Base-by-base conservation (phyloP, 2,888 invertebrate genomes). In the Lagria hirta region DNA sequence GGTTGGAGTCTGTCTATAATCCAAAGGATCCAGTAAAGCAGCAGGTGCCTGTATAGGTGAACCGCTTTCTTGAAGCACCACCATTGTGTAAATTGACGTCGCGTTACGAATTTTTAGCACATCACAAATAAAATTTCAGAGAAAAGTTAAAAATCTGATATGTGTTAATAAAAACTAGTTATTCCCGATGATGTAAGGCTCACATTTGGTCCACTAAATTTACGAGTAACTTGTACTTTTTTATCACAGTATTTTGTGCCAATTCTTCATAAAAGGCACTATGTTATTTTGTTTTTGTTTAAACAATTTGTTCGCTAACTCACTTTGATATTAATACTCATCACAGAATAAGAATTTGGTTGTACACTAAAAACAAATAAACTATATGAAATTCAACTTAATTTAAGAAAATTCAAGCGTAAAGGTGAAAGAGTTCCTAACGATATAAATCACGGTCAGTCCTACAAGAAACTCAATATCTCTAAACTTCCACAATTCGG, bases 1-100 rank as follows among this genome's bases (percentile, higher is more conserved):
- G 65, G 87, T 84, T 62, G 86, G 83, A 60, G 86, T 82, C 72
- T 88, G 88, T 65, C 87, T 84, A 73, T 88, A 88, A 72, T 89
- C 88, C 69, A 89, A 75, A 55, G 83, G 80, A 55, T 80, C 80
- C 57, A 72, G 61, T 36, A 73, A 64, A 30, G 82, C 74, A 59
- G 83, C 83, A 69, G 83, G 80, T 64, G 83, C 81, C 62, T 71
- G 69, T 50, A 71, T 62, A 15, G 73, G 72, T 56, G 81, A 74
- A 73, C 82, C 79, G 66, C 83, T 80, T 70, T 86, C 86, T 71
- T 89, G 81, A 65, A 89, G 81, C 66, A 84, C 84, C 81, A 84
- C 84, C 68, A 62, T 68, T 23, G 48, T 54, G 49, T 49, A 49
- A 18, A 47, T 24, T 37, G 43, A 46, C 48, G 50, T 46, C 38